phyloP scores from a whole-genome alignment of 2,888 invertebrate genomes.

The Odontothrips loti region DNA sequence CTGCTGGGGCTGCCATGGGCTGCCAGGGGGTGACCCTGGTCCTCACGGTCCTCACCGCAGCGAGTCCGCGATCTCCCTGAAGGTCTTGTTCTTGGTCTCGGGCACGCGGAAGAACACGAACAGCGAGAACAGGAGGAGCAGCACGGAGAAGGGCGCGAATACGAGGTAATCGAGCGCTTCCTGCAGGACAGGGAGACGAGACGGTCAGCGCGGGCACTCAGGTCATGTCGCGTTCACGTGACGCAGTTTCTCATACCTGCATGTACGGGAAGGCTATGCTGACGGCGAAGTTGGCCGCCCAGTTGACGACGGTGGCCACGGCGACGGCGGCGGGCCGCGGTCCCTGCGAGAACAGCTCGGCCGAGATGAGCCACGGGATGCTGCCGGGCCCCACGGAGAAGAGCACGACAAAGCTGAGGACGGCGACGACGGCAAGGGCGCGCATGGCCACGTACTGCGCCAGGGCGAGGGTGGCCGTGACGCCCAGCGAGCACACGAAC shows the following conservation, averaged over 20 bases:
- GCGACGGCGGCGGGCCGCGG: slow-evolving; percentile 96
- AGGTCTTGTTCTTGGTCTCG: slow-evolving; percentile 68
- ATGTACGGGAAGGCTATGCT: slow-evolving; percentile 92
- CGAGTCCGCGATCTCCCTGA: slow-evolving; percentile 92
- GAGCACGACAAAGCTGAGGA: slow-evolving; percentile 91
- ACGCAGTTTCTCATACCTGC: slow-evolving; percentile 84
- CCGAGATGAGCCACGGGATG: slow-evolving; percentile 98
- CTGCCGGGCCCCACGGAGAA: slow-evolving; percentile 96
- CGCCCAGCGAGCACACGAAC: slow-evolving; percentile 97
- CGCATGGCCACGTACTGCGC: slow-evolving; percentile 65
- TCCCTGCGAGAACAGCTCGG: slow-evolving; percentile 94
- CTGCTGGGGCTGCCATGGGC: too few species aligned
- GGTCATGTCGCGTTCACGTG: too few species aligned
- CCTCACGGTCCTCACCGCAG: slow-evolving; percentile 84
- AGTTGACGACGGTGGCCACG: slow-evolving; percentile 93
- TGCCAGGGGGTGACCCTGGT: neutral
- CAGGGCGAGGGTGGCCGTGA: slow-evolving; percentile 93
- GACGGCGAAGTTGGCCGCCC: slow-evolving; percentile 95
- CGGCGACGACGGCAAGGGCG: slow-evolving; percentile 82
- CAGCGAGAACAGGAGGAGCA: slow-evolving; percentile 96
- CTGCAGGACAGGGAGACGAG: slow-evolving; percentile 84
- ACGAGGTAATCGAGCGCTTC: slow-evolving; percentile 89
- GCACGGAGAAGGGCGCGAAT: slow-evolving; percentile 96
- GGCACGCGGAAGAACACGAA: slow-evolving; percentile 98
- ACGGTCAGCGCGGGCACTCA: too few species aligned